Conservation (phyloP, 2,113 vertebrate species). For the Sinosuthora webbiana region DNA sequence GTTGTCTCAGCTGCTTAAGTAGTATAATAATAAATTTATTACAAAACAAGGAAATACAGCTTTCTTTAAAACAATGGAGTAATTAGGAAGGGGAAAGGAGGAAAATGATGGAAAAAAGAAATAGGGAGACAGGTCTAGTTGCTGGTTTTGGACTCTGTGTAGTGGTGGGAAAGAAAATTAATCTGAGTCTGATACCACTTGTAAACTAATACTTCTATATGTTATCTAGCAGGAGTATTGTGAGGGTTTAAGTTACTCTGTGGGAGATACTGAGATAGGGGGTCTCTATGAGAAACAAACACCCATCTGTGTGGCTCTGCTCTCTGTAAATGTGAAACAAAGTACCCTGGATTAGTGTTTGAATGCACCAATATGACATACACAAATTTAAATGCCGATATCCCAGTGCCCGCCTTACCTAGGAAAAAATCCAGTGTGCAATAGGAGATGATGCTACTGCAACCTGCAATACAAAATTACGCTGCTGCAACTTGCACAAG, state of each 20-base stretch:
- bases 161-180: background rate
- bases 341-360: background rate
- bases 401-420: accelerated
- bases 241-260: background rate
- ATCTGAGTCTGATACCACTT: background rate
- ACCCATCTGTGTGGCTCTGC: background rate
- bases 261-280: background rate
- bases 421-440: background rate
- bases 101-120: background rate
- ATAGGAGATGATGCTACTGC: background rate
- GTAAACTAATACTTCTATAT: background rate
- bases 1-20: background rate
- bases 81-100: background rate
- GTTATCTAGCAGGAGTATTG: background rate
- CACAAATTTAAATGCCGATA: background rate
- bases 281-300: background rate
- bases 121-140: background rate
- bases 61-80: background rate
- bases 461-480: background rate
- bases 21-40: background rate
- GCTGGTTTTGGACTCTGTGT: background rate
- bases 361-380: background rate
- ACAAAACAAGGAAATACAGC: background rate
- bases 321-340: background rate
- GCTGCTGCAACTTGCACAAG: background rate